Base-by-base conservation (phyloP, 2,113 vertebrate genomes). In the Psittacus erithacus region DNA sequence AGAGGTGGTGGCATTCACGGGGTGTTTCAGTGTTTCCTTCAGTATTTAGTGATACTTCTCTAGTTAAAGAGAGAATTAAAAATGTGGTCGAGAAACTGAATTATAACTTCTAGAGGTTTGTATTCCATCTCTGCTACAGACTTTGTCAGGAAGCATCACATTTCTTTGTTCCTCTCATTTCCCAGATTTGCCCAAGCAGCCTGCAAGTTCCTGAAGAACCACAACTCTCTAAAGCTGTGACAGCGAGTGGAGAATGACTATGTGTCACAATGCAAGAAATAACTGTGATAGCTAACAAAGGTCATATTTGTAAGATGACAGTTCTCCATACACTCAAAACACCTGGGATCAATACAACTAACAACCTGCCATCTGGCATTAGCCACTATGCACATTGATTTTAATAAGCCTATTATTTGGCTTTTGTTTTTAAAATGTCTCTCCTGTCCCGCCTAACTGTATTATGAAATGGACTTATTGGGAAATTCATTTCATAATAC, bases 341-440 rank as follows among this genome's bases (percentile, higher is more conserved):
- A 83, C 33, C 52, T 82, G 33, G 64, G 62, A 85, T 59, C 60
- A 59, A 81, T 90, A 64, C 39, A 96, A 63, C 47, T 63, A 90
- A 53, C 14, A 68, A 1, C 19, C 24, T 79, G 63, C 50, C 62
- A 84, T 43, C 50, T 70, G 64, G 41, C 63, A 80, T 47, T 86
- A 91, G 59, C 67, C 31, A 75, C 93, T 71, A 43, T 39, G 83
- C 35, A 53, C 81, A 88, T 38, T 88, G 90, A 87, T 84, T 94
- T 79, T 82, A 60, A 79, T 47, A 8, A 67, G 19, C 24, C 35
- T 53, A 27, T 28, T 78, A 39, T 73, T 87, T 47, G 50, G 33
- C 14, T 71, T 90, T 73, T 20, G 35, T 23, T 91, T 88, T 39
- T 69, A 15, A 87, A 65, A 82, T 10, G 9, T 46, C 39, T 52